phyloP scores from a whole-genome alignment of 2,888 invertebrate species.

The Tetropium fuscum region DNA sequence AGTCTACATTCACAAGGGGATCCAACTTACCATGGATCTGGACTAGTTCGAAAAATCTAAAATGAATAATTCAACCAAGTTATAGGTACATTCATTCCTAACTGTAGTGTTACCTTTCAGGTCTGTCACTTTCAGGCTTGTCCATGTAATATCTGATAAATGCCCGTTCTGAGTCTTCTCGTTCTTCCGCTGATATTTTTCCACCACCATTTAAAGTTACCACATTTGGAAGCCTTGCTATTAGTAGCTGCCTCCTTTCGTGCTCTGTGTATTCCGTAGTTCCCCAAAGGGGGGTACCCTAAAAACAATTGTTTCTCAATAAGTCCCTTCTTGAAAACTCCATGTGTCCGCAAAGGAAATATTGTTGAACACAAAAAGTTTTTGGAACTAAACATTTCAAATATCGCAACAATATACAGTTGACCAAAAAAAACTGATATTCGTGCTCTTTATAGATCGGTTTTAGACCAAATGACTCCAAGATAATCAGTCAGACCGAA shows the following conservation, averaged over 20 bases:
- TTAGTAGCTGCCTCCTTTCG: slow-evolving; percentile 86
- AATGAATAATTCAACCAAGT: not conserved
- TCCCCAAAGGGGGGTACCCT: slow-evolving; percentile 82
- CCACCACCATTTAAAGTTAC: slow-evolving; percentile 91
- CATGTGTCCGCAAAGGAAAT: no score
- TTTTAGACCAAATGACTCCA: no score
- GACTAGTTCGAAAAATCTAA: slow-evolving; percentile 84
- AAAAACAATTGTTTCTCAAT: no score
- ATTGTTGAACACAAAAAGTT: no score
- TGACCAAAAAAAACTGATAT: no score
- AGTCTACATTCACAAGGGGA: slow-evolving; percentile 89
- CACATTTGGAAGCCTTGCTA: slow-evolving; percentile 89
- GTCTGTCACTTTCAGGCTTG: slow-evolving; percentile 84
- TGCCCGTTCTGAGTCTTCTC: slow-evolving; percentile 92
- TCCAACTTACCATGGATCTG: slow-evolving; percentile 90
- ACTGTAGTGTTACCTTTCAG: slow-evolving; percentile 77
- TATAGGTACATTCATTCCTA: no score
- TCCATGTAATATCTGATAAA: slow-evolving; percentile 95
- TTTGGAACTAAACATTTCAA: no score
- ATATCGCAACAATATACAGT: no score
- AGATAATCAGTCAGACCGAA: no score
- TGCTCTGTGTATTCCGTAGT: slow-evolving; percentile 88
- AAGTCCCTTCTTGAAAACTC: no score
- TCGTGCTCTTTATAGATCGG: no score
- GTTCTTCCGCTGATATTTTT: slow-evolving; percentile 83